Evolutionary conservation across 2,888 invertebrate genomes (phyloP), one percentile per base, ranked within the genome.

Genomic region (Aproaerema taeniolella): DNA sequence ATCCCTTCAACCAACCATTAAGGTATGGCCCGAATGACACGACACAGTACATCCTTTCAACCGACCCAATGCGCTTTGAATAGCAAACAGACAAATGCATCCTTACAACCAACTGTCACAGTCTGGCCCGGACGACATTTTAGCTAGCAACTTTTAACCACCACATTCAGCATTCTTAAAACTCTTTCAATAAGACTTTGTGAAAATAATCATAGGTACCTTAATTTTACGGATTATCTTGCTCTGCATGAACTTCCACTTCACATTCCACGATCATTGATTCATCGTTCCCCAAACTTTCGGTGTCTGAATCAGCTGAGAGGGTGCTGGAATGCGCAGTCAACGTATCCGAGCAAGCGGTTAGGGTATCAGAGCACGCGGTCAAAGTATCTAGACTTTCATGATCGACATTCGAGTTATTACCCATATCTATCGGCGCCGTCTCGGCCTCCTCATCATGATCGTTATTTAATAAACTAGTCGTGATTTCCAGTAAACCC

Each of bases 101-200:
- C 26, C 26, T n/a, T 26, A 3, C 26, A n/a, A 26, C 26, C 26
- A 26, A 26, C 8, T n/a, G 11, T n/a, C 11, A 7, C 9, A 30
- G 33, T 11, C 11, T 28, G 36, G 36, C 28, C 36, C 28, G 28
- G 36, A 36, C 36, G 29, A 36, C 28, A 28, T 11, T 15, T 25
- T 9, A 15, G 17, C 36, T 10, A 36, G 10, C 11, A 15, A 11
- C 32, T 13, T 4, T 8, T 9, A 14, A 13, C 11, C 14, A 31
- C 15, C 4, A 14, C 31, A 14, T 7, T 31, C 13, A 10, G 2
- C 31, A 9, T 31, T 31, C 6, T 13, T 31, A 2, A 31, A 12
- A 14, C 14, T n/a, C 2, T 9, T 6, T 2, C 2, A 9, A 31
- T 3, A 14, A 14, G 14, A 14, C 14, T 10, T 1, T 17, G 8